Base-by-base conservation (phyloP, 2,113 vertebrate genomes). In the Ophiodon elongatus region DNA sequence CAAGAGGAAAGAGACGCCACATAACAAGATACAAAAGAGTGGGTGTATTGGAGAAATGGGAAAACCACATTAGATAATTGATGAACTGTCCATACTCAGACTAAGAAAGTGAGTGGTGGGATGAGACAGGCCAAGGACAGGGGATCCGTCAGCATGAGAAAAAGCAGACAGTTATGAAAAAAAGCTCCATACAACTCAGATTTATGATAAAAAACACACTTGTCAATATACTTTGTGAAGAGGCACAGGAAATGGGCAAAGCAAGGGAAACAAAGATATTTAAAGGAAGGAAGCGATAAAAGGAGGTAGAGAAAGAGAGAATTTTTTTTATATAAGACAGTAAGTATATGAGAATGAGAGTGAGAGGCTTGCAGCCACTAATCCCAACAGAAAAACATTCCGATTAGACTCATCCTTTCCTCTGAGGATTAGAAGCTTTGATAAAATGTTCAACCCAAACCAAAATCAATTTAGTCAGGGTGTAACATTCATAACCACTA, bases 401-500 rank as follows among this genome's bases (percentile, higher is more conserved):
- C 85, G 92, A 92, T 94, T 94, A 92, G 88, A 92, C 79, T 89
- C 90, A 93, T 93, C 82, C 88, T 81, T 92, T 80, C 83, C 89
- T 89, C 82, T 70, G 80, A 90, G 89, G 89, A 93, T 91, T 93
- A 93, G 72, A 88, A 80, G 86, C 88, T 88, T 90, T 89, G 90
- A 90, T 94, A 90, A 92, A 93, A 93, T 85, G 87, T 92, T 92
- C 82, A 90, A 81, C 85, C 76, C 81, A 84, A 86, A 91, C 76
- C 84, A 80, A 94, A 95, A 92, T 91, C 93, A 91, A 92, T 93
- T 94, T 90, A 83, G 79, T 86, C 86, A 74, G 81, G 80, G 76
- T 81, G 79, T 86, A 82, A 89, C n/a, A 77, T 91, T 89, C 73
- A 79, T 47, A 66, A 65, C 60, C 62, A 73, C 52, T 76, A 35